Percentiles rank a stretch among this genome's conserved stretches.
Evolutionary conservation across 35 echinoderm and acorn worm species (phyloP).

Genomic region (Lytechinus variegatus): DNA sequence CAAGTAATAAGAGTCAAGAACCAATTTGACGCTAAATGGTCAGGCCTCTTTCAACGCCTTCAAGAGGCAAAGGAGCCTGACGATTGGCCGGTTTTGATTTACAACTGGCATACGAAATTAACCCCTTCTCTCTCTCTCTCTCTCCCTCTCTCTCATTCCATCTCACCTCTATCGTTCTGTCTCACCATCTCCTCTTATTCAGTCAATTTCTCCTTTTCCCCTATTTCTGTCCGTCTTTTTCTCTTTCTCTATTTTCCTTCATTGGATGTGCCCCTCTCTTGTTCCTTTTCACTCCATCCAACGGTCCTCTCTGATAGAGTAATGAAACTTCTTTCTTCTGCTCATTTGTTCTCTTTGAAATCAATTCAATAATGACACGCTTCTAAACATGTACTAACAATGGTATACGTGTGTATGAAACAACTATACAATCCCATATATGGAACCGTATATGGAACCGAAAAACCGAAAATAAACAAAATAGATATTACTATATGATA

Average conservation of each 20-base stretch:
- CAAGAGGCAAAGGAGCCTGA: neutral
- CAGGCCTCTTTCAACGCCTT: conserved; percentile 23
- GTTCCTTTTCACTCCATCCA: neutral
- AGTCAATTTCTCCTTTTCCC: neutral
- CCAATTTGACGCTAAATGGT: conserved; percentile 53
- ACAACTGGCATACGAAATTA: neutral
- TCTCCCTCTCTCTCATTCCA: neutral
- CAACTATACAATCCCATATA: too few species aligned
- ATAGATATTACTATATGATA: too few species aligned
- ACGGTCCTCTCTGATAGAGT: too few species aligned
- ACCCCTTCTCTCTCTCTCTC: neutral
- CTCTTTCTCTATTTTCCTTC: neutral
- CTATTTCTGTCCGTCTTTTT: too few species aligned
- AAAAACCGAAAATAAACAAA: too few species aligned
- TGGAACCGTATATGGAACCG: too few species aligned
- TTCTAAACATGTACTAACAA: too few species aligned
- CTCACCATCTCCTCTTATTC: neutral
- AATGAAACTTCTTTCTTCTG: too few species aligned
- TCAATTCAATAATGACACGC: too few species aligned
- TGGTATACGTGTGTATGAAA: too few species aligned
- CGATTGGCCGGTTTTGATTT: conserved; percentile 20
- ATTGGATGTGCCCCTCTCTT: neutral
- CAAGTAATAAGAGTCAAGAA: conserved; percentile 30
- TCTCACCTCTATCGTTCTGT: neutral
- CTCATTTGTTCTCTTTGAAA: too few species aligned